Percentiles rank a stretch among this genome's conserved stretches.
Evolutionary conservation across 2,888 invertebrate species (phyloP).

Genomic region (Seira sanloemensis): DNA sequence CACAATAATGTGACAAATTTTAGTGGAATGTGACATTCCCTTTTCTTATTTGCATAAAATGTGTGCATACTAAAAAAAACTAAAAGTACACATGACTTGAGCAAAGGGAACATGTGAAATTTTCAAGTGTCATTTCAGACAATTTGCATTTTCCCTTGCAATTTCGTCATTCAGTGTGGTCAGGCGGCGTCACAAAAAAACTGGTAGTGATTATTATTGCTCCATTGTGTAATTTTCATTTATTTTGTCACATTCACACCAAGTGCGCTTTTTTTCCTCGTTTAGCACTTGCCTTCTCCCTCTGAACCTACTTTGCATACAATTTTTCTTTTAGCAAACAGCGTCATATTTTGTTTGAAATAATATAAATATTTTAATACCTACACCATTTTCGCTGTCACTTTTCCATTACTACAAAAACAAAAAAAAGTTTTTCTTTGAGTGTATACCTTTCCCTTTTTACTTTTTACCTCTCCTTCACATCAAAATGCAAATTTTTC

Average conservation of each 20-base stretch:
- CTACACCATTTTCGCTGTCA: constrained; percentile 27
- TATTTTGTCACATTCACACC: not conserved
- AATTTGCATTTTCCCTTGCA: not conserved
- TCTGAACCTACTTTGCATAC: not conserved
- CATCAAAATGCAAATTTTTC: constrained; percentile 2
- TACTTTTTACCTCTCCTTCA: not conserved
- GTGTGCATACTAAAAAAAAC: not conserved
- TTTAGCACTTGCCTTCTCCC: not conserved
- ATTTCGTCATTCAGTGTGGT: not conserved
- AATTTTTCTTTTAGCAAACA: not conserved
- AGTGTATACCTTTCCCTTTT: constrained; percentile 29
- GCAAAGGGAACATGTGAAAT: too few species aligned
- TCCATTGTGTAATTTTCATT: not conserved
- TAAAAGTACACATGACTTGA: not conserved
- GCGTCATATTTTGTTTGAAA: too few species aligned
- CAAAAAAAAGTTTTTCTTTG: constrained; percentile 12
- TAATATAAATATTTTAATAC: not conserved
- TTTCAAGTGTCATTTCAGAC: not conserved
- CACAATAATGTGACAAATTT: not conserved
- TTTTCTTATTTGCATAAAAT: not conserved
- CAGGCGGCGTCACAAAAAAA: not conserved
- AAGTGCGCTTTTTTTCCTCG: not conserved
- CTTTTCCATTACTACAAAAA: constrained; percentile 4
- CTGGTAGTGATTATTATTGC: constrained; percentile 1
- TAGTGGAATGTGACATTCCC: not conserved